Percentiles rank a stretch among this genome's conserved stretches.
phyloP scores from a whole-genome alignment of 1,140 invertebrate species.

The Papilio polytes region DNA sequence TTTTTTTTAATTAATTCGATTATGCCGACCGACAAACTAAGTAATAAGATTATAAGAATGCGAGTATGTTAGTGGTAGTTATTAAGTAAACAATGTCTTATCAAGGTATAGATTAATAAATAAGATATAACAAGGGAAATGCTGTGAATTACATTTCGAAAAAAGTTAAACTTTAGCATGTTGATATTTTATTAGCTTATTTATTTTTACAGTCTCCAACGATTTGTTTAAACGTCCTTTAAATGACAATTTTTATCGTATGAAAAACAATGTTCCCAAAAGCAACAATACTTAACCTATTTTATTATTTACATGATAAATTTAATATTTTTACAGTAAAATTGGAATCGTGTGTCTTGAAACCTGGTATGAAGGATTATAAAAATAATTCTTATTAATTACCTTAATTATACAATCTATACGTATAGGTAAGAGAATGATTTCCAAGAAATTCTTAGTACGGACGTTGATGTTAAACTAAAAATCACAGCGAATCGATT shows the following conservation, averaged over 20 bases:
- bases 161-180: constrained; percentile 31
- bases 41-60: constrained; percentile 5
- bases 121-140: constrained; percentile 3
- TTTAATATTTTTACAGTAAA: constrained; percentile 32
- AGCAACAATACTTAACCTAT: constrained; percentile 35
- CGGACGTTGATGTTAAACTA: constrained; percentile 53
- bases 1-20: not conserved
- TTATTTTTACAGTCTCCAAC: constrained; percentile 43
- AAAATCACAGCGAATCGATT: constrained; percentile 73
- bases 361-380: constrained; percentile 70
- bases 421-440: constrained; percentile 38
- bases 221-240: constrained; percentile 41
- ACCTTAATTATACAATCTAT: constrained; percentile 49
- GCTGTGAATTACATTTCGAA: constrained; percentile 21
- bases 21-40: constrained; percentile 8
- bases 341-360: constrained; percentile 65
- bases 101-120: constrained; percentile 23
- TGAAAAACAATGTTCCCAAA: constrained; percentile 41
- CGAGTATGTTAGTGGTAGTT: constrained; percentile 21
- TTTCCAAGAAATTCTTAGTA: constrained; percentile 47
- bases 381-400: constrained; percentile 75
- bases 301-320: constrained; percentile 42
- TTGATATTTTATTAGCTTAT: not conserved
- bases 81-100: constrained; percentile 22
- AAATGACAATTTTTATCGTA: constrained; percentile 30